phyloP scores from a whole-genome alignment of 2,888 invertebrate species.

The Boloria euphrosyne region DNA sequence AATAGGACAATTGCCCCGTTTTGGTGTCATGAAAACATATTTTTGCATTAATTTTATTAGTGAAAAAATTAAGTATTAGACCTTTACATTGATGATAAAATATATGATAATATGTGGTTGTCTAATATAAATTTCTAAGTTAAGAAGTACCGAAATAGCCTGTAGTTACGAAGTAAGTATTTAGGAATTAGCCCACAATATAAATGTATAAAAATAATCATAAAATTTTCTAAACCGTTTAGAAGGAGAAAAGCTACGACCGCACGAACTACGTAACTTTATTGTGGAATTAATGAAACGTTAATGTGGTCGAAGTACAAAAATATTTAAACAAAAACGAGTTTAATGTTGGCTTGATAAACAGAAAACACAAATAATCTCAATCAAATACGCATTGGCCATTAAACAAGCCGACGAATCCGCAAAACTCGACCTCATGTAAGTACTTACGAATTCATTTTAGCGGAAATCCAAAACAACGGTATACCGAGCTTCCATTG shows the following conservation, averaged over 20 bases:
- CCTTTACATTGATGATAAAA: too few species aligned
- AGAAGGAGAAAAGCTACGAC: background rate
- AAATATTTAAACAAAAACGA: slow-evolving; percentile 10
- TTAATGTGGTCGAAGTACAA: background rate
- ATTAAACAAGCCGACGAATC: slow-evolving; percentile 62
- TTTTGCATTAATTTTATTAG: too few species aligned
- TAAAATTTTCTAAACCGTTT: background rate
- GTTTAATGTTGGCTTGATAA: slow-evolving; percentile 19
- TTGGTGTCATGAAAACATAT: too few species aligned
- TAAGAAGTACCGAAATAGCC: too few species aligned
- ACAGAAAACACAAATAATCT: slow-evolving; percentile 53
- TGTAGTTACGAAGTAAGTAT: too few species aligned
- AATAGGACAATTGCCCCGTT: too few species aligned
- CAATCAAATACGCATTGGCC: slow-evolving; percentile 65
- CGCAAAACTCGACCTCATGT: slow-evolving; percentile 71
- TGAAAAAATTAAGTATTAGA: too few species aligned
- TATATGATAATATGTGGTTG: too few species aligned
- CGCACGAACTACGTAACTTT: background rate
- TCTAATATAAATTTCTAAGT: too few species aligned
- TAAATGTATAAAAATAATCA: too few species aligned
- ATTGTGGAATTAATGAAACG: background rate
- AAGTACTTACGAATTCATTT: slow-evolving; percentile 74
- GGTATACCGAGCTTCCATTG: slow-evolving; percentile 74
- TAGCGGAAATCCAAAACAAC: slow-evolving; percentile 79
- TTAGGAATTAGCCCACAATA: too few species aligned